Conservation (phyloP, 2,888 invertebrate species). For the Nomada hirtipes region DNA sequence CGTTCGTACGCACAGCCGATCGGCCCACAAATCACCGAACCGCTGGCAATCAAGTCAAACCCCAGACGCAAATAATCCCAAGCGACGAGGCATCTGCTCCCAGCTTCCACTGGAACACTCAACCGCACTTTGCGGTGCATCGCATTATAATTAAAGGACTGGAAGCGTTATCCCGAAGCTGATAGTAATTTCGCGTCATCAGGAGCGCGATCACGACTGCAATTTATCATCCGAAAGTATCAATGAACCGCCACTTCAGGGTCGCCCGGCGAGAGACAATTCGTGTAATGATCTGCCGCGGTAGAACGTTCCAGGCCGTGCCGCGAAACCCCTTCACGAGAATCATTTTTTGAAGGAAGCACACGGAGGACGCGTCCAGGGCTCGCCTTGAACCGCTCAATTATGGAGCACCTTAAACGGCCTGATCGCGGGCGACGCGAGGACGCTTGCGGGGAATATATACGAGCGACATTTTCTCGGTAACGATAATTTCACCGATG, state of each 20-base stretch:
- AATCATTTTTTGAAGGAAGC: conserved; percentile 9
- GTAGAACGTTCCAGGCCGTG: not conserved
- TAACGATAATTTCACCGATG: conserved; percentile 51
- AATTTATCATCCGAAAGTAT: conserved; percentile 19
- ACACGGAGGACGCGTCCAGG: not conserved
- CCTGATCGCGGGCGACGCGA: not conserved
- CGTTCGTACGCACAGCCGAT: not conserved
- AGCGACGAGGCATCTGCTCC: not conserved
- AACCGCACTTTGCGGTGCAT: not conserved
- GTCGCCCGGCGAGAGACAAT: not conserved
- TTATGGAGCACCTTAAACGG: conserved; percentile 35
- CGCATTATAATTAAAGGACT: conserved; percentile 22
- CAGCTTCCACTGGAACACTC: not conserved
- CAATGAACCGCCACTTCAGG: not conserved
- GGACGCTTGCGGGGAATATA: conserved; percentile 19
- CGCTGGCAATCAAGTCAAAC: conserved; percentile 13
- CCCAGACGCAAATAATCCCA: conserved; percentile 12
- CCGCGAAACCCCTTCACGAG: not conserved
- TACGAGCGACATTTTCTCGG: conserved; percentile 27
- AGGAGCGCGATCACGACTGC: conserved; percentile 1
- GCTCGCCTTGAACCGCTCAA: conserved; percentile 34
- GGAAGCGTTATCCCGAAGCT: conserved; percentile 1
- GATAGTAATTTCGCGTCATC: conserved; percentile 31
- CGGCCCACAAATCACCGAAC: conserved; percentile 15
- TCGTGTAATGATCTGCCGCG: not conserved